Evolutionary conservation across 2,888 invertebrate genomes (phyloP).

Genomic region (Platycheirus albimanus): DNA sequence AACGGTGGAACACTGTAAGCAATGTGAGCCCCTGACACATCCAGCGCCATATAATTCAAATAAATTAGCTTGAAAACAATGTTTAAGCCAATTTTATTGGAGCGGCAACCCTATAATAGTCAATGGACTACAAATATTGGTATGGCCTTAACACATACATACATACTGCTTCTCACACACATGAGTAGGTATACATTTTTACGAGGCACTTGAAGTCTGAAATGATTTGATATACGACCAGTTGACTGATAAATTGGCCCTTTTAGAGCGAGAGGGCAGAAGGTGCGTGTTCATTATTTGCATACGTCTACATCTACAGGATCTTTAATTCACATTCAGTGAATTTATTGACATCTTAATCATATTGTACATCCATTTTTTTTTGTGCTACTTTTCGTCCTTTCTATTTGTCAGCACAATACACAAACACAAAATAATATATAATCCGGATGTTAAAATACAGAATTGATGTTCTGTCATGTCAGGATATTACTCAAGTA

Average conservation of each 20-base stretch:
- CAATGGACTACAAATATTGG: too few relatives aligned
- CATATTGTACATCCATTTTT: constrained; percentile 38
- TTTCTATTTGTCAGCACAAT: constrained; percentile 24
- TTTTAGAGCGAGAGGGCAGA: neutral
- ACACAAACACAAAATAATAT: constrained; percentile 5
- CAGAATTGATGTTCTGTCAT: constrained; percentile 49
- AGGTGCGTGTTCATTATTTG: constrained; percentile 23
- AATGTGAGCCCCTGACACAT: too few relatives aligned
- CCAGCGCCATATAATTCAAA: too few relatives aligned
- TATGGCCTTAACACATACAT: too few relatives aligned
- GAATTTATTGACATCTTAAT: constrained; percentile 41
- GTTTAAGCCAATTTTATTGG: too few relatives aligned
- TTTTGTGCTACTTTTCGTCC: constrained; percentile 1
- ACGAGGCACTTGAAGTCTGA: too few relatives aligned
- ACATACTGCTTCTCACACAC: too few relatives aligned
- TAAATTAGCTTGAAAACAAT: too few relatives aligned
- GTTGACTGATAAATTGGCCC: constrained; percentile 43
- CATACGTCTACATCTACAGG: constrained; percentile 19
- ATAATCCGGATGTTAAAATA: constrained; percentile 30
- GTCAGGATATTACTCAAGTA: constrained; percentile 35
- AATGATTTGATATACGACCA: constrained; percentile 37
- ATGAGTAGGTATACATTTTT: too few relatives aligned
- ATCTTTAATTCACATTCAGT: constrained; percentile 44
- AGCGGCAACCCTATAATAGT: too few relatives aligned
- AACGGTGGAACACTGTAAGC: too few relatives aligned